Evolutionary conservation across 2,888 invertebrate species (phyloP).

Genomic region (Neoscelio sp.): DNA sequence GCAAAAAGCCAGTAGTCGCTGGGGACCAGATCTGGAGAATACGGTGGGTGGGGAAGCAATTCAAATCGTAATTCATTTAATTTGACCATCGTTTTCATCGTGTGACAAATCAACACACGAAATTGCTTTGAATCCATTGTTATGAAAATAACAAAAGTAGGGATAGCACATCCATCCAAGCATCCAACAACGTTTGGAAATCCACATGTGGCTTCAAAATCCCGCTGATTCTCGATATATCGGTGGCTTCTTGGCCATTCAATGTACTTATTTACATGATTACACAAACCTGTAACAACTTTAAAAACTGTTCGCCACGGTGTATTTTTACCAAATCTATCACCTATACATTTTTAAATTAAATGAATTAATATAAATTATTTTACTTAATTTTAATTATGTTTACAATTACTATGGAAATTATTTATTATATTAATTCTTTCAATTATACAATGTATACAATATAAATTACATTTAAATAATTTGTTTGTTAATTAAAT

Average conservation of each 20-base stretch:
- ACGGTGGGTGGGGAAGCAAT: no score
- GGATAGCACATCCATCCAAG: constrained; percentile 21
- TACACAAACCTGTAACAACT: neutral
- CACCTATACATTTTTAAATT: constrained; percentile 30
- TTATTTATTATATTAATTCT: neutral
- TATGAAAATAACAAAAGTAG: no score
- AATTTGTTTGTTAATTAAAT: neutral
- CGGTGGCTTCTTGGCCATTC: constrained; percentile 8
- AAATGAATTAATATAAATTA: no score
- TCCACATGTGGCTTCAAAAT: constrained; percentile 13
- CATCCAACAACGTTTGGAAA: constrained; percentile 31
- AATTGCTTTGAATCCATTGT: no score
- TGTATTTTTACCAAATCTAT: constrained; percentile 23
- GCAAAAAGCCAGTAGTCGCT: no score
- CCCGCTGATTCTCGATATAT: neutral
- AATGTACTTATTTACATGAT: neutral
- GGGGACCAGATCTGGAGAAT: no score
- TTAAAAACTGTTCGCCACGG: constrained; percentile 2
- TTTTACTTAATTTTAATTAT: no score
- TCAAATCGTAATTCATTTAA: no score
- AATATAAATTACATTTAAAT: no score
- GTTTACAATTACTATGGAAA: neutral
- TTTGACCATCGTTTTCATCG: no score
- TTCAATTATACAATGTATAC: no score
- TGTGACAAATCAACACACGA: no score